Percentiles rank a stretch among this genome's conserved stretches.
These are phyloP conservation scores for Tenthredo mesomela DNA, from an alignment of 2,888 invertebrate genomes.

Conservation along the genomic window DNA sequence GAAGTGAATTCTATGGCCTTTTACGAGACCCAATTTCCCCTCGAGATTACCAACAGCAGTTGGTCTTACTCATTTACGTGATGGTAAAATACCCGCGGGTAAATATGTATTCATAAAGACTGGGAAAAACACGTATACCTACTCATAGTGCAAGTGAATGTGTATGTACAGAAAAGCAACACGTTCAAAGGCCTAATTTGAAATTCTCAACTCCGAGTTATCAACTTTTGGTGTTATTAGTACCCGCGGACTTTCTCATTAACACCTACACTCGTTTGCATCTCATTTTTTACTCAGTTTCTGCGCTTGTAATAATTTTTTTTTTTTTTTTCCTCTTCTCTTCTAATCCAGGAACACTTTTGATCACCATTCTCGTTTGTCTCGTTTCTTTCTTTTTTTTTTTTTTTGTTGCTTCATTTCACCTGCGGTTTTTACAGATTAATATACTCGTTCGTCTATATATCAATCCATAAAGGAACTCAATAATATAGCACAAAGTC, in stretches of 20 bases:
- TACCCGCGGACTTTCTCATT: conserved; percentile 19
- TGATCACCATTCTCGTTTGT: neutral
- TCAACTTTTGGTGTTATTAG: neutral
- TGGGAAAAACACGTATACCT: neutral
- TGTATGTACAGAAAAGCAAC: conserved; percentile 18
- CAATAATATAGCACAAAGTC: neutral
- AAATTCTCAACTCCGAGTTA: conserved; percentile 9
- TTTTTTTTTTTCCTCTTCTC: neutral
- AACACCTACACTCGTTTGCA: conserved; percentile 31
- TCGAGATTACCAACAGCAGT: neutral
- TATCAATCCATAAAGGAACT: neutral
- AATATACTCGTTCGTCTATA: neutral
- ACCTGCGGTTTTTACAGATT: neutral
- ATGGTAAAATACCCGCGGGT: neutral
- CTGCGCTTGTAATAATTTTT: neutral
- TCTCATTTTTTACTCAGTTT: neutral
- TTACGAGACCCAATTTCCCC: conserved; percentile 10
- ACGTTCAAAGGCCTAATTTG: conserved; percentile 13
- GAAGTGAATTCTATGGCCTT: neutral
- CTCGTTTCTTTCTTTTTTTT: neutral
- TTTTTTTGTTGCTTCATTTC: neutral
- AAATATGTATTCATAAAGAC: neutral
- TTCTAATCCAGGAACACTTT: conserved; percentile 1
- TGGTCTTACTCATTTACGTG: conserved; percentile 1
- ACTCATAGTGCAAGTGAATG: neutral